Base-by-base conservation (phyloP, 2,113 vertebrate genomes). In the Sander lucioperca region DNA sequence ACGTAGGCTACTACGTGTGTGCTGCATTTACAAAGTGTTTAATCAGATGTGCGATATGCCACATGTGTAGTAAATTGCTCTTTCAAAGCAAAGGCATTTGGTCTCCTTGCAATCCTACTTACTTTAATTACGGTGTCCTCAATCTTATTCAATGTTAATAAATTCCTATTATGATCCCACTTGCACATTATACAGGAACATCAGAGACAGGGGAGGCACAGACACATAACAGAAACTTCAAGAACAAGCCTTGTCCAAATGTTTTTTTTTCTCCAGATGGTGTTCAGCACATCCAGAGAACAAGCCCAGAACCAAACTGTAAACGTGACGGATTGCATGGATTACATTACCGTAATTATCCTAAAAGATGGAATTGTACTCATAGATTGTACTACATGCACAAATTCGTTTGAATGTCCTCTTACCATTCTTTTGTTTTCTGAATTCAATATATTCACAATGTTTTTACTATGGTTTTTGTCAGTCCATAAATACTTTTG, bases 271-370 rank as follows among this genome's bases (percentile, higher is more conserved):
- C 0, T 27, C 62, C 76, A 68, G 3, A 57, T 65, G 62, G 12
- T 43, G 16, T 48, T 68, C 45, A 47, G 14, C 54, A 50, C n/a
- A 72, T 72, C 43, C 65, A 81, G 23, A 13, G 25, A 67, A 80
- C 74, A 83, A 79, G 65, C 6, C 23, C 21, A 70, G 4, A 53
- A 50, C 69, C 67, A 57, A 51, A 74, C 50, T 88, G 92, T 25
- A 79, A 94, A 95, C 92, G 92, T 95, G 94, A 92, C 77, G 21
- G 36, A 6, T 0, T 69, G 90, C 94, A 94, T 90, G 94, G 50
- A 65, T 50, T 3, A 0, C 43, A 66, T 87, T 94, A 93, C 94
- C 94, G 91, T 95, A 95, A 93, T 9, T 5, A 47, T 11, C 0
- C 12, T 77, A 88, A 77, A 61, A 74, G 16, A 43, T 43, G 39